Conservation (phyloP, 2,797 vertebrate genomes). For the Lindbergichthys nudifrons region DNA sequence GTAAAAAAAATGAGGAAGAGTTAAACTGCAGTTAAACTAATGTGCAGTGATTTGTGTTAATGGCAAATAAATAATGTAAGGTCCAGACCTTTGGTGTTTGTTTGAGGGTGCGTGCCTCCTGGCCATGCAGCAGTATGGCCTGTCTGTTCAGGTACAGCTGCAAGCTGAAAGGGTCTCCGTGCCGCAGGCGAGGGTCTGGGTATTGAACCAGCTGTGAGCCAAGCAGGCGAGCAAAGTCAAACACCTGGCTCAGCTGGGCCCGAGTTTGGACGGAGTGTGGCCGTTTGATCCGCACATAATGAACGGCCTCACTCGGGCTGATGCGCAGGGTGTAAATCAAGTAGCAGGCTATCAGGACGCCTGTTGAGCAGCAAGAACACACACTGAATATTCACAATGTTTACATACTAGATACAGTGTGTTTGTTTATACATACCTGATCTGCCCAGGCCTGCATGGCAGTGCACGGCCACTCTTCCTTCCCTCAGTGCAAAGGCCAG, state of each 20-base stretch:
- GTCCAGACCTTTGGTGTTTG: slow-evolving; percentile 83
- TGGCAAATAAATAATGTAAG: slow-evolving; percentile 2
- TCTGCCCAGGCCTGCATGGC: slow-evolving; percentile 88
- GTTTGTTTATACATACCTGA: slow-evolving; percentile 76
- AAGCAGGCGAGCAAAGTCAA: slow-evolving; percentile 85
- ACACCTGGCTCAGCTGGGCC: slow-evolving; percentile 86
- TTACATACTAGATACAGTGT: slow-evolving; percentile 3
- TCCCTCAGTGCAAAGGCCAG: slow-evolving; percentile 85
- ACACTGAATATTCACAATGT: not conserved
- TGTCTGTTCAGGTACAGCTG: slow-evolving; percentile 84
- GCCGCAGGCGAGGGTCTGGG: slow-evolving; percentile 76
- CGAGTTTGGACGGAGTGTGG: slow-evolving; percentile 88
- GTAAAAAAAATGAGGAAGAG: slow-evolving; percentile 1
- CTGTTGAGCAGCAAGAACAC: slow-evolving; percentile 65
- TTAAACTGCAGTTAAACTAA: not conserved
- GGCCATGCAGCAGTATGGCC: slow-evolving; percentile 84
- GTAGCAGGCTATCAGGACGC: slow-evolving; percentile 89
- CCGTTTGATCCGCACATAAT: slow-evolving; percentile 86
- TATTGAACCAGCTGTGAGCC: slow-evolving; percentile 81
- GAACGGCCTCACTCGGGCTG: slow-evolving; percentile 86
- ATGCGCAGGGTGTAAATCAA: slow-evolving; percentile 85
- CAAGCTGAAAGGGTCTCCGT: slow-evolving; percentile 81
- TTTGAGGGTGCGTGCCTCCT: slow-evolving; percentile 82
- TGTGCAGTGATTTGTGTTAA: not conserved
- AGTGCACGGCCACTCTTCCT: slow-evolving; percentile 88